These are phyloP conservation scores for Scolopax mira DNA, from an alignment of 2,113 vertebrate genomes.

Conservation along the genomic window DNA sequence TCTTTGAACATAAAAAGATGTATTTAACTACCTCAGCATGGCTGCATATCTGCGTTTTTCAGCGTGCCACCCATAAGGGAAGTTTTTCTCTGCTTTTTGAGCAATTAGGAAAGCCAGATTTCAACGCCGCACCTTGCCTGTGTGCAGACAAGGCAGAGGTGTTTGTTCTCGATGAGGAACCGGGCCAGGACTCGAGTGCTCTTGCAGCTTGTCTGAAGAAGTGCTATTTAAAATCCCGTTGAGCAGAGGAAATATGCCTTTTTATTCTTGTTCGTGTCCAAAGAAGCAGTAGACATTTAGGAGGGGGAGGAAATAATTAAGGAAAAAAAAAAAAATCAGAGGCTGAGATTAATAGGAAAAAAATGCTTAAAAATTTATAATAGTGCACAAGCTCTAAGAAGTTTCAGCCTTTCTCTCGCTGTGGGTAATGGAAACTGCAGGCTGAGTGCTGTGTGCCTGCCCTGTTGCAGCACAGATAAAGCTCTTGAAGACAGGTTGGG, in stretches of 20 bases:
- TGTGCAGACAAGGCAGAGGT: background rate
- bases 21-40: constrained; percentile 28
- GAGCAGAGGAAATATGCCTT: background rate
- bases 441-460: background rate
- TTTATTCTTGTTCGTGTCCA: background rate
- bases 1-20: constrained; percentile 43
- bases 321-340: background rate
- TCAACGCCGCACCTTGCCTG: background rate
- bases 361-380: background rate
- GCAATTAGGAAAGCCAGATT: background rate
- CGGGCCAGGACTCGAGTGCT: background rate
- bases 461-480: rapidly evolving
- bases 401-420: background rate
- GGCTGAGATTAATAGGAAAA: background rate
- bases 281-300: background rate
- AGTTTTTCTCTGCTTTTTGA: background rate
- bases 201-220: background rate
- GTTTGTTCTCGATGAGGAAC: background rate
- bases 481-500: background rate
- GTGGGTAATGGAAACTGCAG: background rate
- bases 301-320: background rate
- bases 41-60: background rate
- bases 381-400: background rate
- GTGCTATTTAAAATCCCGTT: background rate
- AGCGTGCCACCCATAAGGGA: background rate